Evolutionary conservation across 2,113 vertebrate genomes (phyloP).

Genomic region (Rhineura floridana): DNA sequence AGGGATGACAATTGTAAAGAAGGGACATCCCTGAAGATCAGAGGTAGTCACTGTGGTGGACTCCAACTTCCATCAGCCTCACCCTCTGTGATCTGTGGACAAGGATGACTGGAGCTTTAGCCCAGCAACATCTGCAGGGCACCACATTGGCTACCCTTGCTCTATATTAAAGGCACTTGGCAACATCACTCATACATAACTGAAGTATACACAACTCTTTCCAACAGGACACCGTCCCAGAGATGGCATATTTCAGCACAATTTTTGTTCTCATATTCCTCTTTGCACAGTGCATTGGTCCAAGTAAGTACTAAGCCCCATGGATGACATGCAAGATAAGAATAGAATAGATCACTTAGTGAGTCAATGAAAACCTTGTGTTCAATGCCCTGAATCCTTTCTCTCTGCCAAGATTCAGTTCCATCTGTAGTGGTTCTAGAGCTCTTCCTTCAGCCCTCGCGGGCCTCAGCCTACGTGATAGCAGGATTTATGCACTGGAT

Average conservation of each 20-base stretch:
- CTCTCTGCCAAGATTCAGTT: conserved; percentile 80
- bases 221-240: conserved; percentile 61
- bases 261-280: conserved; percentile 84
- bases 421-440: conserved; percentile 86
- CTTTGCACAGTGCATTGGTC: conserved; percentile 86
- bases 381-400: not conserved
- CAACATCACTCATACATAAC: rapidly evolving
- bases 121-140: too few species aligned
- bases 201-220: conserved; percentile 1
- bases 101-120: too few species aligned
- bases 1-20: not conserved
- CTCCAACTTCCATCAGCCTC: too few species aligned
- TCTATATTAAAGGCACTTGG: not conserved
- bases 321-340: not conserved
- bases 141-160: too few species aligned
- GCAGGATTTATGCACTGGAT: conserved; percentile 91
- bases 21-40: not conserved
- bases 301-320: conserved; percentile 80
- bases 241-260: conserved; percentile 91
- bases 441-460: conserved; percentile 92
- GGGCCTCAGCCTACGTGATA: conserved; percentile 90
- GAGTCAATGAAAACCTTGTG: too few species aligned
- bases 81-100: too few species aligned
- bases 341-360: not conserved
- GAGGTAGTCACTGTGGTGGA: too few species aligned